A percentile compares a stretch with the other conserved stretches of the same genome.
These are phyloP conservation scores for Calycopis cecrops DNA, from an alignment of 1,140 invertebrate species.

Conservation along the genomic window DNA sequence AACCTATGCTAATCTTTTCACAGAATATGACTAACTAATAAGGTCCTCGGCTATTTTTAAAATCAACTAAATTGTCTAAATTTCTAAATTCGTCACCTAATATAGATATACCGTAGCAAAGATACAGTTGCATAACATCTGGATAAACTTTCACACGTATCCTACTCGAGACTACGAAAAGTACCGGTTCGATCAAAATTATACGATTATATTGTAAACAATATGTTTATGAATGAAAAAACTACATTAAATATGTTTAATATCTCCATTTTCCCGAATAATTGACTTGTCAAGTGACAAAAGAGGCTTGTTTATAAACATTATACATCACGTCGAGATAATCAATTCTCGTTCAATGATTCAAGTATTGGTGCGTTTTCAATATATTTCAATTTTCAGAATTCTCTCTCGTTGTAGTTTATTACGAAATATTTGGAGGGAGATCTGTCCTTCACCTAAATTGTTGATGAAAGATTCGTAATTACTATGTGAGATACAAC, in stretches of 20 bases:
- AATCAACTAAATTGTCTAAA: no score
- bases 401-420: neutral
- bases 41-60: no score
- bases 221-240: neutral
- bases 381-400: neutral
- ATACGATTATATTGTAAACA: neutral
- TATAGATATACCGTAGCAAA: no score
- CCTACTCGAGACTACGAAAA: neutral
- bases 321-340: constrained; percentile 5
- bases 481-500: no score
- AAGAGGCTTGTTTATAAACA: constrained; percentile 26
- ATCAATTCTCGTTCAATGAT: neutral
- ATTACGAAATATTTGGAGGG: no score
- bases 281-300: constrained; percentile 21
- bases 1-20: no score
- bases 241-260: constrained; percentile 8
- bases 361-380: constrained; percentile 2
- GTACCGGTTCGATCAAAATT: neutral
- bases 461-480: no score
- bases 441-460: no score
- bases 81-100: no score
- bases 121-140: no score
- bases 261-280: constrained; percentile 14
- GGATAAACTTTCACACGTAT: neutral
- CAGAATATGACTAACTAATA: no score